phyloP scores from a whole-genome alignment of 2,888 invertebrate species.

The Glaucopsyche alexis region DNA sequence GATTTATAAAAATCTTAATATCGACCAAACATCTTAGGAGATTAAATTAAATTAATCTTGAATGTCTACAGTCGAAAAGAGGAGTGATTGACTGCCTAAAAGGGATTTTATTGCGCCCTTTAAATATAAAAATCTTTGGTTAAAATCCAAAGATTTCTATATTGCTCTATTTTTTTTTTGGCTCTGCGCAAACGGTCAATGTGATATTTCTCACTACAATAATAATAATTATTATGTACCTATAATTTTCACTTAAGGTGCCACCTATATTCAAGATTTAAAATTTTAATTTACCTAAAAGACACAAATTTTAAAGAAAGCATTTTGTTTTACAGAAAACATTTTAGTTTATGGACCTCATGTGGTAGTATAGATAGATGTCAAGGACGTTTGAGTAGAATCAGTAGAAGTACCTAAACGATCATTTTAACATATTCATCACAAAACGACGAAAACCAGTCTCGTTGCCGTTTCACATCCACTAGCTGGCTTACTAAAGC shows the following conservation, averaged over 20 bases:
- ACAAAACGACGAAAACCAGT: neutral
- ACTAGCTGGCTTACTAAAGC: neutral
- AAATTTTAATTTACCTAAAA: too few species aligned
- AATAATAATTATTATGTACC: too few species aligned
- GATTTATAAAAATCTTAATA: neutral
- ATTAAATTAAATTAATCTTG: neutral
- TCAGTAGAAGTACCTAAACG: neutral
- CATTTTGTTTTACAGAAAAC: too few species aligned
- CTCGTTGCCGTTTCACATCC: neutral
- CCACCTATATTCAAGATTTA: too few species aligned
- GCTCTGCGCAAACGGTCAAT: neutral
- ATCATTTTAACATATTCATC: conserved; percentile 12
- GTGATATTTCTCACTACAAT: too few species aligned
- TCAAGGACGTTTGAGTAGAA: neutral
- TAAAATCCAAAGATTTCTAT: neutral
- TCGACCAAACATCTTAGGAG: conserved; percentile 13
- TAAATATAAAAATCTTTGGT: neutral
- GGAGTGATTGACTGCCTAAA: neutral
- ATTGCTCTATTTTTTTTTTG: neutral
- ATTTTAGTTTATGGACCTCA: conserved; percentile 12
- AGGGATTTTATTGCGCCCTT: neutral
- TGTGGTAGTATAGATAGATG: neutral
- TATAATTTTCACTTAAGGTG: too few species aligned
- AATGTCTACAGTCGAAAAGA: neutral
- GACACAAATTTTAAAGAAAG: too few species aligned